Evolutionary conservation across 2,888 invertebrate genomes (phyloP), one percentile per base, ranked within the genome.

Genomic region (Ornithoptera priamus): DNA sequence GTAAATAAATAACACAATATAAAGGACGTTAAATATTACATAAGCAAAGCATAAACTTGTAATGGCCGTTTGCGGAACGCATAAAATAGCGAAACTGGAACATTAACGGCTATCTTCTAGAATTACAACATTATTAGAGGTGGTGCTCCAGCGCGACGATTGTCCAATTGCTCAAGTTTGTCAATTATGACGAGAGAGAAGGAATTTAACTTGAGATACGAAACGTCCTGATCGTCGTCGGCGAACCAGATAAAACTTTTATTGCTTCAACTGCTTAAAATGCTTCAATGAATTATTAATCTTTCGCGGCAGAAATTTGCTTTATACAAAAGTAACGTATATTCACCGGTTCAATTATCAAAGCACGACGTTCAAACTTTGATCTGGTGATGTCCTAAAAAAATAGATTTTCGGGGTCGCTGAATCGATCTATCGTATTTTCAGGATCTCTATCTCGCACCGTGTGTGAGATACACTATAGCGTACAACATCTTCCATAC

Each of bases 111-210:
- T 85, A 85, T 85, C 83, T 73, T 76, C 76, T 78, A 80, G 81
- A 82, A 84, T 81, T 79, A 82, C 78, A 73, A 72, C 72, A 78
- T 77, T 78, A 83, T 85, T 84, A 82, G 75, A 81, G 79, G 77
- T 39, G 39, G 39, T 85, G 85, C 85, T 84, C 81, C 71, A 73
- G 75, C 75, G 57, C 77, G 75, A 78, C 78, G 80, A 85, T 85
- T 83, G 82, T 86, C 80, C 84, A 82, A 86, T 84, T 81, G 81
- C 80, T 71, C 76, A 88, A 88, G 83, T 88, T 87, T 72, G 80
- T 77, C 86, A 80, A 88, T 88, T 87, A 86, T 80, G 83, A 83
- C 77, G 70, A 81, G 82, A 77, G 20, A 20, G 22, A 81, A 85
- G 81, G 59, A 67, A 58, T 58, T 68, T 57, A 58, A 70, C 82